Evolutionary conservation across 2,113 vertebrate genomes (phyloP).

Genomic region (Tinamus guttatus): DNA sequence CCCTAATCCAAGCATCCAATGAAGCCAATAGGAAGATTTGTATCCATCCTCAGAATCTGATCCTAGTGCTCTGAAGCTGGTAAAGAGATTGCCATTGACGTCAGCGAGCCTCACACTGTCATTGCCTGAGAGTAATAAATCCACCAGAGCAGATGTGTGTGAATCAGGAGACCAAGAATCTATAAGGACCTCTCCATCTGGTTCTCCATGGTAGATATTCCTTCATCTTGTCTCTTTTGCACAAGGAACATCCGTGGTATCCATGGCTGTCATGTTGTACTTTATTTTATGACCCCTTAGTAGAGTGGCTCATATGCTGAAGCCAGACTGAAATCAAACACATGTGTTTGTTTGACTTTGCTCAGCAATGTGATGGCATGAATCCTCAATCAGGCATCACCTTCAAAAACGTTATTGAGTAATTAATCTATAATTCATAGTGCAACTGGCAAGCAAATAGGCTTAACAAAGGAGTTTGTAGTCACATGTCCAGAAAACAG

Average conservation of each 20-base stretch:
- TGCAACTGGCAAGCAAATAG: slow-evolving; percentile 41
- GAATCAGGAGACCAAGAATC: slow-evolving; percentile 18
- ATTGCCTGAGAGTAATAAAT: slow-evolving; percentile 42
- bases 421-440: slow-evolving; percentile 64
- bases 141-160: slow-evolving; percentile 8
- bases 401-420: slow-evolving; percentile 32
- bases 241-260: slow-evolving; percentile 10
- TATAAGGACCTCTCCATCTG: slow-evolving; percentile 59
- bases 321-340: slow-evolving; percentile 32
- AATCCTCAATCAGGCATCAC: slow-evolving; percentile 43
- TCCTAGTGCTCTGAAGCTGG: background rate
- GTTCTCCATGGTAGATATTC: slow-evolving; percentile 40
- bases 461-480: slow-evolving; percentile 43
- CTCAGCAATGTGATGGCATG: slow-evolving; percentile 1
- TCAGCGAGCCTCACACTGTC: background rate
- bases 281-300: slow-evolving; percentile 56
- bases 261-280: slow-evolving; percentile 21
- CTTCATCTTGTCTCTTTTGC: slow-evolving; percentile 45
- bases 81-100: background rate
- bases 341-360: slow-evolving; percentile 41
- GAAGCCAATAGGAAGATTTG: background rate
- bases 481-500: slow-evolving; percentile 39
- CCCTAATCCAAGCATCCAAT: background rate
- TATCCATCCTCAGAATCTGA: background rate
- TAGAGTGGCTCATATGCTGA: slow-evolving; percentile 55